Evolutionary conservation across 2,113 vertebrate species (phyloP), one percentile per base, ranked within the genome.

Genomic region (Antechinus stuartii): DNA sequence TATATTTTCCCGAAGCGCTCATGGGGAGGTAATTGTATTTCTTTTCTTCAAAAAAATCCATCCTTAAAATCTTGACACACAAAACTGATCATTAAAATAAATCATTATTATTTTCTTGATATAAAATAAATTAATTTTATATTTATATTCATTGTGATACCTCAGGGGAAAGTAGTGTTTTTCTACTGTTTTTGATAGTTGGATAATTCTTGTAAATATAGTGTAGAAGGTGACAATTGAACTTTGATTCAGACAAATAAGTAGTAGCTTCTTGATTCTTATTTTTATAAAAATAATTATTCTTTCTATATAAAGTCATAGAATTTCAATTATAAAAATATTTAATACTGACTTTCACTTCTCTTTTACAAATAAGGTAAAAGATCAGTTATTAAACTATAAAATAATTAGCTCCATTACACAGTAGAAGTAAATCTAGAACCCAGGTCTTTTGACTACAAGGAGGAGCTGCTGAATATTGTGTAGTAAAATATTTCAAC

Each of bases 1-100:
- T 89, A 53, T 3, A 84, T 92, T 91, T 90, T 96, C 19, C 84
- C 4, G 30, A 95, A 96, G 92, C 56, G 92, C 94, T 93, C 50
- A 91, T 3, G 23, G 92, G 90, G 8, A 95, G 22, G 6, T 56
- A 42, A 92, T 90, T 95, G 91, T 91, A 68, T 46, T 50, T 0
- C 57, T 25, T 57, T 7, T 91, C 2, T 55, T 95, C 35, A 95
- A 25, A 57, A 46, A 0, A 3, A 68, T 93, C 27, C 93, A 26
- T 42, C 49, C 52, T 92, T 42, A 96, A 96, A 92, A 7, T 89
- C 9, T 52, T 24, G 24, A 35, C 50, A 0, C 8, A 53, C 11
- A 93, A 8, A 12, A 25, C 8, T 90, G 14, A 49, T 84, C 49
- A 46, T 61, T 42, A 93, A 93, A 54, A 35, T 19, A 52, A 54